Conservation (phyloP, 1,140 invertebrate species). For the Tribolium castaneum region DNA sequence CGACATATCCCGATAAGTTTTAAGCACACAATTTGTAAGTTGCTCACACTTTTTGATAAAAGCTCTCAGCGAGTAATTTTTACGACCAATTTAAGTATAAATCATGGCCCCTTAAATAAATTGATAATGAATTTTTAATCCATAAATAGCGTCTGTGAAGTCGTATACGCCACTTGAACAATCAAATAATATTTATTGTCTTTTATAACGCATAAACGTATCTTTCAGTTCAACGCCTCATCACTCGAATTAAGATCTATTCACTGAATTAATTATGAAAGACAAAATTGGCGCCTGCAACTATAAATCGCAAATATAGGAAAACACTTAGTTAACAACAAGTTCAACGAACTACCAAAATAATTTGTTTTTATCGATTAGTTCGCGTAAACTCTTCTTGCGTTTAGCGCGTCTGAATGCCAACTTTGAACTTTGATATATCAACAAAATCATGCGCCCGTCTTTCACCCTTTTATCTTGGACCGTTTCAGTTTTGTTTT, state of each 20-base stretch:
- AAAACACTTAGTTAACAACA: not conserved
- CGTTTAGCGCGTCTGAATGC: not conserved
- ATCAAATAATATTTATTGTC: slow-evolving; percentile 33
- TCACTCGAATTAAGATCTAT: slow-evolving; percentile 1
- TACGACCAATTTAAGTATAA: slow-evolving; percentile 20
- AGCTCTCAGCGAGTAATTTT: not conserved
- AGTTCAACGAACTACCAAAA: not conserved
- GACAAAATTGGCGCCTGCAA: not conserved
- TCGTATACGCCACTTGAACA: slow-evolving; percentile 2
- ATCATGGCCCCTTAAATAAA: slow-evolving; percentile 22
- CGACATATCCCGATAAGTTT: not conserved
- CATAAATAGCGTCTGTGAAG: slow-evolving; percentile 4
- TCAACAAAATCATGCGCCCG: not conserved
- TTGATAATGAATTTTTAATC: slow-evolving; percentile 28
- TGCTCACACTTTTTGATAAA: slow-evolving; percentile 3
- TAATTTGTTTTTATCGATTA: not conserved
- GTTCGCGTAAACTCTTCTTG: not conserved
- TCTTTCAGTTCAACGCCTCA: slow-evolving; percentile 28
- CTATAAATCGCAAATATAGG: not conserved
- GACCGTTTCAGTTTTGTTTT: not conserved
- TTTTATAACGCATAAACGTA: slow-evolving; percentile 38
- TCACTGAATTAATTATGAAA: not conserved
- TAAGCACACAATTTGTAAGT: slow-evolving; percentile 5
- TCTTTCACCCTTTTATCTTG: not conserved
- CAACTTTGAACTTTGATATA: not conserved